Conservation (phyloP, 2,797 vertebrate species). For the Diglossa cyanea region DNA sequence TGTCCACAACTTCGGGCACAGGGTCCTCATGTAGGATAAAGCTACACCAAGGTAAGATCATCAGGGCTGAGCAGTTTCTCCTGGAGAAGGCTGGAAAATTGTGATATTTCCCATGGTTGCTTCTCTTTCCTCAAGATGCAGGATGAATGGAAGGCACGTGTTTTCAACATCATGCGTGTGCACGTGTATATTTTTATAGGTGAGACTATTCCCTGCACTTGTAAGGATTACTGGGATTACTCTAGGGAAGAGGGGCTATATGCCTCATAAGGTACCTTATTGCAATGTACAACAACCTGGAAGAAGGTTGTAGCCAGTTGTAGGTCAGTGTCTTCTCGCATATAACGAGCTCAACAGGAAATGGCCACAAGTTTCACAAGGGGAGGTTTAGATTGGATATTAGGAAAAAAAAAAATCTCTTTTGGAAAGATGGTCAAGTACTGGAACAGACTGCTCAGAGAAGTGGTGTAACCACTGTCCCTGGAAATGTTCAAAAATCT, state of each 20-base stretch:
- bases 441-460: not conserved
- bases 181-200: not conserved
- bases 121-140: not conserved
- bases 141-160: accelerated
- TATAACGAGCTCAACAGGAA: not conserved
- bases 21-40: not conserved
- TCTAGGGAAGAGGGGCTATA: accelerated
- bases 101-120: not conserved
- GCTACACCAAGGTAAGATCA: not conserved
- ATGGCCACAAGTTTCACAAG: not conserved
- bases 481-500: not conserved
- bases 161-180: not conserved
- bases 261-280: not conserved
- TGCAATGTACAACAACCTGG: not conserved
- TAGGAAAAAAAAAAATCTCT: not conserved
- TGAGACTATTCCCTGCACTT: not conserved
- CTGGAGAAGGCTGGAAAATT: not conserved
- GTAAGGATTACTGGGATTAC: not conserved
- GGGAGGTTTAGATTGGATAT: not conserved
- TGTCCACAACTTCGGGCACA: not conserved
- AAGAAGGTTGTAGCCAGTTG: not conserved
- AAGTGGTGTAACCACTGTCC: not conserved
- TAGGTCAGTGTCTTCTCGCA: not conserved
- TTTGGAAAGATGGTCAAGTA: not conserved
- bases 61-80: not conserved